These are phyloP conservation scores for Brienomyrus longianalis DNA, from an alignment of 2,113 vertebrate species.

Conservation along the genomic window DNA sequence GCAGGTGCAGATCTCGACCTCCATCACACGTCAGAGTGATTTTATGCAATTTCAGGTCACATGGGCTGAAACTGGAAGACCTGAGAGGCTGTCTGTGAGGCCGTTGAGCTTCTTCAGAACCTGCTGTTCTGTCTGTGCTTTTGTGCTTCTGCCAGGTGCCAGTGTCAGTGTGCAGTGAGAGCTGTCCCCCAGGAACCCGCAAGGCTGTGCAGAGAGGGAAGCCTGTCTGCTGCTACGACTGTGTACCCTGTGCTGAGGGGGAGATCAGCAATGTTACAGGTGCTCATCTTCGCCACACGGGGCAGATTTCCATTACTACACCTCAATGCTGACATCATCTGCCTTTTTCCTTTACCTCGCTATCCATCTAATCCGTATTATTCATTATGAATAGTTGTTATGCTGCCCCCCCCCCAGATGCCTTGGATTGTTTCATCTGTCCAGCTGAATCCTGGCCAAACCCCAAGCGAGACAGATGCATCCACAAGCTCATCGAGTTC, in stretches of 20 bases:
- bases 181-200: not conserved
- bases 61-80: not conserved
- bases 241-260: not conserved
- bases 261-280: not conserved
- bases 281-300: not conserved
- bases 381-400: not conserved
- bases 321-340: not conserved
- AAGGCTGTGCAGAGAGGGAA: not conserved
- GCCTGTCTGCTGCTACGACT: not conserved
- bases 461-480: slow-evolving; percentile 36
- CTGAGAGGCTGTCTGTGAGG: slow-evolving; percentile 19
- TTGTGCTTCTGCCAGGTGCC: not conserved
- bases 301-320: not conserved
- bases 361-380: not conserved
- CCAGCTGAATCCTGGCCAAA: slow-evolving; percentile 49
- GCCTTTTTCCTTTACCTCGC: not conserved
- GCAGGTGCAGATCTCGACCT: slow-evolving; percentile 32
- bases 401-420: slow-evolving; percentile 39
- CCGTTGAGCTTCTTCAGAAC: slow-evolving; percentile 42
- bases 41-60: not conserved
- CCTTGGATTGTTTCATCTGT: slow-evolving; percentile 46
- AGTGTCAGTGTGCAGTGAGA: not conserved
- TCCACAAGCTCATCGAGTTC: slow-evolving; percentile 52
- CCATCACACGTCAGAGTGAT: not conserved
- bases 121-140: not conserved